phyloP scores from a whole-genome alignment of 2,888 invertebrate species.

The Drosophila lacicola region DNA sequence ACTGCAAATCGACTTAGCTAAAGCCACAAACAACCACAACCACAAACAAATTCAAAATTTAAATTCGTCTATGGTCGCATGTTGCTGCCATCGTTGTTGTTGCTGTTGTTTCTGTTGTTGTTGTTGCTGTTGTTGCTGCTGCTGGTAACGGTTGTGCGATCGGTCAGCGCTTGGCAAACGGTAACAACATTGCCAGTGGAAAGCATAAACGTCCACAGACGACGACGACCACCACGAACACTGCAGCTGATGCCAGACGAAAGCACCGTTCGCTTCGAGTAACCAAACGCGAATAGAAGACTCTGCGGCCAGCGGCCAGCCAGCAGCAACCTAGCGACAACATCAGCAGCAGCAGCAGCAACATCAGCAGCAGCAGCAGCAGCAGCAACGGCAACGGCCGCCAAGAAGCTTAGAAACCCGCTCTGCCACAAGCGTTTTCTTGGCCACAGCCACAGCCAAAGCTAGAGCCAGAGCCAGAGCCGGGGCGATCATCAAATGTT shows the following conservation, averaged over 20 bases:
- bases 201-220: slow-evolving; percentile 23
- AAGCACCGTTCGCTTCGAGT: slow-evolving; percentile 85
- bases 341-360: slow-evolving; percentile 24
- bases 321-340: slow-evolving; percentile 22
- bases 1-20: slow-evolving; percentile 16
- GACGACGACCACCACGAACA: slow-evolving; percentile 23
- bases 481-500: slow-evolving; percentile 44
- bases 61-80: slow-evolving; percentile 59
- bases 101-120: slow-evolving; percentile 26
- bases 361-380: slow-evolving; percentile 6
- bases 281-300: slow-evolving; percentile 84
- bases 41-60: slow-evolving; percentile 46
- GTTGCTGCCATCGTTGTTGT: slow-evolving; percentile 31
- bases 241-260: slow-evolving; percentile 38
- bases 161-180: slow-evolving; percentile 55
- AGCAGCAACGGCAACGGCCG: slow-evolving; percentile 24
- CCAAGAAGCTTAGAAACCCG: slow-evolving; percentile 43
- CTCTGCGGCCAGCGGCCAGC: slow-evolving; percentile 51
- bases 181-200: slow-evolving; percentile 55
- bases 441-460: slow-evolving; percentile 16
- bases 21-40: slow-evolving; percentile 26
- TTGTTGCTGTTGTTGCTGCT: slow-evolving; percentile 30
- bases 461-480: neutral
- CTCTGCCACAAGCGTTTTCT: slow-evolving; percentile 40
- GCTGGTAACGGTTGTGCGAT: slow-evolving; percentile 64